These are phyloP conservation scores for Drepana arcuata DNA, from an alignment of 1,140 invertebrate species.

Conservation along the genomic window DNA sequence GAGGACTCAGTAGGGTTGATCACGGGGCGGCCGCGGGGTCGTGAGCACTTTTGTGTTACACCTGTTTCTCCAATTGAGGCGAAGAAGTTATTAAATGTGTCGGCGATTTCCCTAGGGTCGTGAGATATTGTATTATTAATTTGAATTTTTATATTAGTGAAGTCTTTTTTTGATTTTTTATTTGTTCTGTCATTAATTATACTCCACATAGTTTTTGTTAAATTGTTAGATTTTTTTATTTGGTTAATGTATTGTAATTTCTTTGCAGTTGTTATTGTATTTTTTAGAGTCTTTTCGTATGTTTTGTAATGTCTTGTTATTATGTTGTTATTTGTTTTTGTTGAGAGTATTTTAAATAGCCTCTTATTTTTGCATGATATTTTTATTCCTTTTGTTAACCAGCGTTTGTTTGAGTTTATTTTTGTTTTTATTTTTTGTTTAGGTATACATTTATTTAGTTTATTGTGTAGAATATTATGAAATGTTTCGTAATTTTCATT, in stretches of 20 bases:
- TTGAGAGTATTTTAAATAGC: slow-evolving; percentile 13
- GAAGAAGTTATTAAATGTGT: too few relatives aligned
- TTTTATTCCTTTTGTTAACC: slow-evolving; percentile 18
- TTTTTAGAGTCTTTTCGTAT: slow-evolving; percentile 14
- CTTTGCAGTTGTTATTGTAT: slow-evolving; percentile 9
- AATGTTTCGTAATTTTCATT: too few relatives aligned
- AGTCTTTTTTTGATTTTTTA: slow-evolving; percentile 2
- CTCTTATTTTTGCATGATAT: slow-evolving; percentile 21
- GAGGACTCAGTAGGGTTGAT: too few relatives aligned
- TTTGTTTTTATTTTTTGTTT: slow-evolving; percentile 15
- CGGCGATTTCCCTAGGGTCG: too few relatives aligned
- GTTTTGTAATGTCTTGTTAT: slow-evolving; percentile 13
- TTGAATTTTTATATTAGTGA: slow-evolving; percentile 4
- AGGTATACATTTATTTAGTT: slow-evolving; percentile 14
- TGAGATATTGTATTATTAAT: neutral
- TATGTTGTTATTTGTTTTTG: slow-evolving; percentile 12
- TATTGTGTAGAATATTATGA: slow-evolving; percentile 6
- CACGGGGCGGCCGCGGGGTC: too few relatives aligned
- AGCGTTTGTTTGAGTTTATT: slow-evolving; percentile 10
- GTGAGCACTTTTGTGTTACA: too few relatives aligned
- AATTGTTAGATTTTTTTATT: slow-evolving; percentile 5
- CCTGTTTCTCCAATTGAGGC: too few relatives aligned
- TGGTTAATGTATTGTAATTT: slow-evolving; percentile 8
- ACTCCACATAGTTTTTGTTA: slow-evolving; percentile 7
- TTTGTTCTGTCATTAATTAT: slow-evolving; percentile 7